Evolutionary conservation across 1,140 invertebrate genomes (phyloP).

Genomic region (Tribolium madens): DNA sequence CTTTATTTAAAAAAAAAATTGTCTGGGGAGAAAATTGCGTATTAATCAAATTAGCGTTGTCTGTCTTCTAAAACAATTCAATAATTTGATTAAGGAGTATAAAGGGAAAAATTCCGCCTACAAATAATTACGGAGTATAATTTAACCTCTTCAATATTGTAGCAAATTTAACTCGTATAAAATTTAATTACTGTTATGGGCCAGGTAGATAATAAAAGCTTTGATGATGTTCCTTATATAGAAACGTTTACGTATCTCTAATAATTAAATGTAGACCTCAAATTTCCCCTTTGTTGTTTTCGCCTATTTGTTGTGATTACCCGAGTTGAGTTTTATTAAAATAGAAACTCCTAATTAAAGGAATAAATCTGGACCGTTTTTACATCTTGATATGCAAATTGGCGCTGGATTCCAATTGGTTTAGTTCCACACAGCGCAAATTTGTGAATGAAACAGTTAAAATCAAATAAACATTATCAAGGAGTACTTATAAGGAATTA

Average conservation of each 20-base stretch:
- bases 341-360: not conserved
- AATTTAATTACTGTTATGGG: not conserved
- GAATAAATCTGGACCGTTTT: slow-evolving; percentile 5
- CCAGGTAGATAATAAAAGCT: not conserved
- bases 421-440: slow-evolving; percentile 8
- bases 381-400: slow-evolving; percentile 34
- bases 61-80: not conserved
- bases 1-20: not conserved
- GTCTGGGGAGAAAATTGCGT: not conserved
- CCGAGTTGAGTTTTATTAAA: not conserved
- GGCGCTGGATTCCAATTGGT: slow-evolving; percentile 2
- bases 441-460: slow-evolving; percentile 30
- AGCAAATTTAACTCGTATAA: not conserved
- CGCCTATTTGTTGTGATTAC: too few relatives aligned
- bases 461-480: slow-evolving; percentile 35
- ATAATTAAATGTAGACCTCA: not conserved
- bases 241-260: not conserved
- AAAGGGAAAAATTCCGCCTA: not conserved
- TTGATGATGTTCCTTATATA: not conserved
- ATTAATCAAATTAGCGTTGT: not conserved
- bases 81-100: not conserved
- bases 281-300: not conserved
- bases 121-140: not conserved
- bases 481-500: slow-evolving; percentile 22
- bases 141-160: not conserved